Evolutionary conservation across 2,888 invertebrate species (phyloP).

Genomic region (Macrophya annulata): DNA sequence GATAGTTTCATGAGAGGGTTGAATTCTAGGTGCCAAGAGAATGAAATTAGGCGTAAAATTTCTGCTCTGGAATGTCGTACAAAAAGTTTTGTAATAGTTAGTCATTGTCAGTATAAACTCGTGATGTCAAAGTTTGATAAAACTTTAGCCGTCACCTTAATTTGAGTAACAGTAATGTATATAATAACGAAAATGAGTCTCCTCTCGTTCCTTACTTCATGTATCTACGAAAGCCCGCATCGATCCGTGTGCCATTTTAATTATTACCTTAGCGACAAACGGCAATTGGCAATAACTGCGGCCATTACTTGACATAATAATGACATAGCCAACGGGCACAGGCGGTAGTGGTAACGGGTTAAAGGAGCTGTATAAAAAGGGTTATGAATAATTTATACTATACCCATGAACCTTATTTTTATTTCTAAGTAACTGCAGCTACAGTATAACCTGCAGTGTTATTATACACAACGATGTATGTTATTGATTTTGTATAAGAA

Average conservation of each 20-base stretch:
- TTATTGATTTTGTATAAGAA: not conserved
- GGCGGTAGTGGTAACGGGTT: not conserved
- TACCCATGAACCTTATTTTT: not conserved
- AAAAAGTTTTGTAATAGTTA: not conserved
- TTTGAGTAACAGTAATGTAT: not conserved
- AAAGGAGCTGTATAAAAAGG: not conserved
- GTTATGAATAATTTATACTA: not conserved
- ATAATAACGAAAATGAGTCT: not conserved
- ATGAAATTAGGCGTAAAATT: not conserved
- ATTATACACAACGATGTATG: not conserved
- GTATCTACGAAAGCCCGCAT: not conserved
- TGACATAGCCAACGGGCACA: not conserved
- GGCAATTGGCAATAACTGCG: slow-evolving; percentile 12
- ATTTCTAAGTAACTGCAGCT: not conserved
- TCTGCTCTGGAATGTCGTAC: not conserved
- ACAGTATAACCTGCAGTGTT: not conserved
- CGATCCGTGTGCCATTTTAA: not conserved
- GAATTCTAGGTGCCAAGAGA: not conserved
- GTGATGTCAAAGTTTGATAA: not conserved
- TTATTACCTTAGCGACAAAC: slow-evolving; percentile 1
- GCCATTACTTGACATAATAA: not conserved
- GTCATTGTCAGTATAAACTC: not conserved
- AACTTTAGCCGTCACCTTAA: not conserved
- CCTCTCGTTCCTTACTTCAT: not conserved
- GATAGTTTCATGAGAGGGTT: not conserved